Evolutionary conservation across 2,888 invertebrate species (phyloP).

Genomic region (Drosophila paramelanica): DNA sequence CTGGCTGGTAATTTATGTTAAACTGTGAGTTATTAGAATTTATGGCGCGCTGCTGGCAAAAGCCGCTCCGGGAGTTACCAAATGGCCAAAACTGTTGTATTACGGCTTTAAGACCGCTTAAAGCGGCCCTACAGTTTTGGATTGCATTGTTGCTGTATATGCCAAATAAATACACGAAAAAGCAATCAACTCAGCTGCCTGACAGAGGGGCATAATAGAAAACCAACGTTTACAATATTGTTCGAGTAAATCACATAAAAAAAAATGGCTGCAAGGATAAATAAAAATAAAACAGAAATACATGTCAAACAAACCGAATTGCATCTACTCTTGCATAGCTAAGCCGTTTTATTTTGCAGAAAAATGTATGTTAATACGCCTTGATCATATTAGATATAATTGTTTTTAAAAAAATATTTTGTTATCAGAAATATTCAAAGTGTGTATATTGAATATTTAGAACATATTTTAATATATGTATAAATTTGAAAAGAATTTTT

Average conservation of each 20-base stretch:
- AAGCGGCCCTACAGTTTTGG: slow-evolving; percentile 11
- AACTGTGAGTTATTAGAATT: slow-evolving; percentile 74
- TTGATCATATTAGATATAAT: too few relatives aligned
- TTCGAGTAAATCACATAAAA: slow-evolving; percentile 21
- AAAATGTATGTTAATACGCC: too few relatives aligned
- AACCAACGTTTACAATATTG: slow-evolving; percentile 58
- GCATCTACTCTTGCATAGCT: slow-evolving; percentile 26
- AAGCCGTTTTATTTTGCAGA: neutral
- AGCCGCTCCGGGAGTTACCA: slow-evolving; percentile 40
- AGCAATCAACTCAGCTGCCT: slow-evolving; percentile 62
- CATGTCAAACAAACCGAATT: neutral
- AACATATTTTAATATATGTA: too few relatives aligned
- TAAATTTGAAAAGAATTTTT: too few relatives aligned
- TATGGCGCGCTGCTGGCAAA: slow-evolving; percentile 59
- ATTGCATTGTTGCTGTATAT: slow-evolving; percentile 47
- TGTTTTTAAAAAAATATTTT: too few relatives aligned
- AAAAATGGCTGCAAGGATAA: slow-evolving; percentile 25
- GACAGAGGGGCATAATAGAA: slow-evolving; percentile 36
- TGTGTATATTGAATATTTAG: too few relatives aligned
- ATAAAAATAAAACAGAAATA: slow-evolving; percentile 30
- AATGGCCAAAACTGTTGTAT: slow-evolving; percentile 15
- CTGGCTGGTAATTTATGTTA: slow-evolving; percentile 72
- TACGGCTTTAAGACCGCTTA: slow-evolving; percentile 36
- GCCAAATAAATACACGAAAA: slow-evolving; percentile 75
- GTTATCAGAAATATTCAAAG: too few relatives aligned